These are phyloP conservation scores for Rhinopomastus cyanomelas DNA, from an alignment of 2,113 vertebrate genomes.

Conservation along the genomic window DNA sequence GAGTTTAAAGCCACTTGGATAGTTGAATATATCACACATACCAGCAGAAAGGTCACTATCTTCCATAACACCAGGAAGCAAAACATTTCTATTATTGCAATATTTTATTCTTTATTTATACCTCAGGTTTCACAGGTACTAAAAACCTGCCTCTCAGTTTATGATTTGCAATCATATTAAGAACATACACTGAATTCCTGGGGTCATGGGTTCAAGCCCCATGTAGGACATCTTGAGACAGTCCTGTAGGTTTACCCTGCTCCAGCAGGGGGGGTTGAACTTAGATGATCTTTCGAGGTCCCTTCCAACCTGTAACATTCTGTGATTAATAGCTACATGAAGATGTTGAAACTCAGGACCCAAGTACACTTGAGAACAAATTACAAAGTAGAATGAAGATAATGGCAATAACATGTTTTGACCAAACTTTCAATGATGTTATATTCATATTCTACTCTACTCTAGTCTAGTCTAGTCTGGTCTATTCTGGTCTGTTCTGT, in stretches of 20 bases:
- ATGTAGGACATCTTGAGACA: no score
- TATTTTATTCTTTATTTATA: background rate
- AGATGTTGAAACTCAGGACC: background rate
- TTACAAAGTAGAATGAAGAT: background rate
- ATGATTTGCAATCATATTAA: background rate
- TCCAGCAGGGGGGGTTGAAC: no score
- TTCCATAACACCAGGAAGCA: background rate
- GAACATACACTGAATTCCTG: no score
- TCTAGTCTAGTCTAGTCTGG: no score
- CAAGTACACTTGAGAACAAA: background rate
- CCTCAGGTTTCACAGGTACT: background rate
- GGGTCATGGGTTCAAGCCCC: no score
- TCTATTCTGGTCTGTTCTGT: no score
- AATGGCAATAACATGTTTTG: background rate
- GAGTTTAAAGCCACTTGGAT: background rate
- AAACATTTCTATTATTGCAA: background rate
- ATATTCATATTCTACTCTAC: no score
- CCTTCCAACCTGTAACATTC: no score
- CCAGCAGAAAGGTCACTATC: background rate
- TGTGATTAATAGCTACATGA: background rate
- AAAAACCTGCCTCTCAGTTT: background rate
- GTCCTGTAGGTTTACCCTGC: no score
- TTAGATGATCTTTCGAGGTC: no score
- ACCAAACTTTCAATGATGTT: background rate
- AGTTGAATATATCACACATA: background rate